Percentiles rank a stretch among this genome's conserved stretches.
Evolutionary conservation across 2,797 vertebrate species (phyloP).

Genomic region (Cossypha heuglini): DNA sequence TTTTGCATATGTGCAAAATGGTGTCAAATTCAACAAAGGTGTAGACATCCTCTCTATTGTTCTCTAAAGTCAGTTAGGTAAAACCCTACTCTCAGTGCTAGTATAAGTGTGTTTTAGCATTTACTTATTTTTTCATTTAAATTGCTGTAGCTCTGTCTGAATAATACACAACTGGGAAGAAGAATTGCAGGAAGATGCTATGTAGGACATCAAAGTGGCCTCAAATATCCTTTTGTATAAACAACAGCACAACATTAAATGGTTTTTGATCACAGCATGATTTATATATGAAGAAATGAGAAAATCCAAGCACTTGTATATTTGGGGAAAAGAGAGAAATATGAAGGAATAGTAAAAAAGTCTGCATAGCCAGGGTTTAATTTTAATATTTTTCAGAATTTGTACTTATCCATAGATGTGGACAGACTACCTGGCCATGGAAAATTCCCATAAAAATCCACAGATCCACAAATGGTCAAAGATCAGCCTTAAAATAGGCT

Average conservation of each 20-base stretch:
- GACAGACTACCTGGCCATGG: not conserved
- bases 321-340: not conserved
- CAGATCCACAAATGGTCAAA: not conserved
- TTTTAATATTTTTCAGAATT: not conserved
- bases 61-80: not conserved
- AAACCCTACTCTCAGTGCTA: not conserved
- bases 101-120: accelerated
- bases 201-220: not conserved
- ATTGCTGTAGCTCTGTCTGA: not conserved
- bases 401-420: not conserved
- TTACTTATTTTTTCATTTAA: not conserved
- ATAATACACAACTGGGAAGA: not conserved
- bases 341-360: not conserved
- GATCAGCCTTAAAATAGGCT: not conserved
- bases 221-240: not conserved
- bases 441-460: not conserved
- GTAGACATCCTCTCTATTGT: not conserved
- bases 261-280: constrained; percentile 1
- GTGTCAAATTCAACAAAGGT: not conserved
- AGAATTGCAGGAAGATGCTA: not conserved
- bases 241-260: not conserved
- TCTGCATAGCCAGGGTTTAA: not conserved
- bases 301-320: not conserved
- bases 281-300: not conserved
- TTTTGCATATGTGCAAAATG: not conserved